Base-by-base conservation (phyloP, 2,797 vertebrate species). In the Rhadinocentrus ornatus region DNA sequence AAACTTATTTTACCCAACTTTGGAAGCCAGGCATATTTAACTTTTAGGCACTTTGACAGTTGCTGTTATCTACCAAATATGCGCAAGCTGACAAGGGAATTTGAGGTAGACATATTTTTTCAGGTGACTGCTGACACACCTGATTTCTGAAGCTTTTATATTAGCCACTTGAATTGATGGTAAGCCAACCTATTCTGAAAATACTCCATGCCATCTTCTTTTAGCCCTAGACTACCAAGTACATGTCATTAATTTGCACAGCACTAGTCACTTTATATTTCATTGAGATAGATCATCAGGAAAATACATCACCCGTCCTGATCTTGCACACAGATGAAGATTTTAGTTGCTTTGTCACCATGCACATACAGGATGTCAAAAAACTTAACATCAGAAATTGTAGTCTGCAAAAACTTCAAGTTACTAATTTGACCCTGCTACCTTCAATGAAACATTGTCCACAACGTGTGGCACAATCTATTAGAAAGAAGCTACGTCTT, bases 401-500 rank as follows among this genome's bases (percentile, higher is more conserved):
- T 53, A 59, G 48, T 58, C 44, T 62, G 29, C 65, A 24, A 78
- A 76, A 70, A 58, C 52, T 16, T 1, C 34, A 29, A 37, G 57
- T 67, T 35, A 39, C 62, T 69, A 72, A 57, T 70, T 29, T 61
- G 26, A 32, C 48, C 44, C 67, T 65, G 50, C 66, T 69, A 35
- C 64, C 16, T 37, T 53, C 22, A 11, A 62, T 59, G 44, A 63
- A 69, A 59, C 56, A 69, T 29, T 58, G 31, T 83, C 62, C 72
- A 82, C 72, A 84, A 69, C 58, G 18, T 39, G 58, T 64, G 73
- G 22, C 54, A 70, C 60, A 62, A 60, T 80, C 72, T 77, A 61
- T 27, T 55, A 50, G 2, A 59, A 57, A 44, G 18, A 70, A 75
- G 73, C n/a, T n/a, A n/a, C 1, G 11, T 32, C 15, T 37, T 63